Conservation (phyloP, 2,797 vertebrate species). For the Orestias chungarensis region DNA sequence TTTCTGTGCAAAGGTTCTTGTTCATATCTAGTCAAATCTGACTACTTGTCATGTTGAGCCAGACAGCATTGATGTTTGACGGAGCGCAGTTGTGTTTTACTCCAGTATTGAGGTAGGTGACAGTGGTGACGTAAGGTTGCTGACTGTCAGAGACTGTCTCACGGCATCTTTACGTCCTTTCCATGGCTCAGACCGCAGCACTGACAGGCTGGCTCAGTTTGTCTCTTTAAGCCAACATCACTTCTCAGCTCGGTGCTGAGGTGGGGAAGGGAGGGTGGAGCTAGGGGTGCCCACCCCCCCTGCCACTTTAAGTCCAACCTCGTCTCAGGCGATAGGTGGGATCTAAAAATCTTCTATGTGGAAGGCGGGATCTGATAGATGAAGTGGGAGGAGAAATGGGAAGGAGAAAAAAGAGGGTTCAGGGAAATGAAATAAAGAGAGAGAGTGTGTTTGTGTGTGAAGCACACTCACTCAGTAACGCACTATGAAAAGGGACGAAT, state of each 20-base stretch:
- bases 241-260: constrained; percentile 26
- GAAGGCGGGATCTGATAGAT: constrained; percentile 68
- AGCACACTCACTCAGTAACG: constrained; percentile 72
- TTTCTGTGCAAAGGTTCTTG: not conserved
- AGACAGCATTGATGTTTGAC: not conserved
- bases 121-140: constrained; percentile 24
- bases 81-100: not conserved
- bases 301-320: not conserved
- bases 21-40: not conserved
- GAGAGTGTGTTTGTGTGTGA: constrained; percentile 26
- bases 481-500: constrained; percentile 68
- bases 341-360: constrained; percentile 41
- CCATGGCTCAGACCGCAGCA: constrained; percentile 35
- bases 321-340: constrained; percentile 18
- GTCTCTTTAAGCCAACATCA: constrained; percentile 77
- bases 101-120: constrained; percentile 12
- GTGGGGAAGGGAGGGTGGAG: not conserved
- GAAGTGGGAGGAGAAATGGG: constrained; percentile 57
- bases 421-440: constrained; percentile 59
- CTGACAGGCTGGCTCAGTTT: constrained; percentile 50
- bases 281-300: constrained; percentile 3
- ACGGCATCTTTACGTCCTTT: constrained; percentile 52
- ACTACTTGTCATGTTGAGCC: not conserved
- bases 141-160: constrained; percentile 51
- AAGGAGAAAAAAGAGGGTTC: constrained; percentile 65